Conservation (phyloP, 1,140 invertebrate species). For the Periplaneta americana region DNA sequence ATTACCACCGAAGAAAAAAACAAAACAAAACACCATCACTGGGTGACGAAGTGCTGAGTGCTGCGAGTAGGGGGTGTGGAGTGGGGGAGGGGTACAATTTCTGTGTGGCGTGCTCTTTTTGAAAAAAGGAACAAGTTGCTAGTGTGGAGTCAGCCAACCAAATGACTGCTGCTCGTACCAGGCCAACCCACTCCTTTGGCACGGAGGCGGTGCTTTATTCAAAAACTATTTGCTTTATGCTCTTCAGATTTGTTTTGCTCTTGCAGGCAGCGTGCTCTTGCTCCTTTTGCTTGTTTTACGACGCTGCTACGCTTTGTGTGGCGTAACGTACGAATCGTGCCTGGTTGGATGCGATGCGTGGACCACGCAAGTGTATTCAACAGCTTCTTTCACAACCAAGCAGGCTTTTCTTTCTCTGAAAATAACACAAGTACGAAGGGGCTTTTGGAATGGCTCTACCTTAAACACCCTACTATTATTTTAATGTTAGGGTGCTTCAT, state of each 20-base stretch:
- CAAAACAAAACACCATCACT: background rate
- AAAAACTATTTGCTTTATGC: background rate
- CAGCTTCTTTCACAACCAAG: no score
- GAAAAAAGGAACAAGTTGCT: background rate
- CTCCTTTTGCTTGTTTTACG: background rate
- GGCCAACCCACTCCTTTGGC: background rate
- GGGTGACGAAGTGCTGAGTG: background rate
- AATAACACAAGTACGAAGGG: no score
- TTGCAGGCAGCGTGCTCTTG: background rate
- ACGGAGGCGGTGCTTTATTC: background rate
- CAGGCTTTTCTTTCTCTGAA: no score
- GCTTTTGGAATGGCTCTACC: no score
- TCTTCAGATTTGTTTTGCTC: no score
- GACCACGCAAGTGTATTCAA: background rate
- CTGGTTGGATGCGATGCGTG: background rate
- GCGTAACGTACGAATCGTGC: no score
- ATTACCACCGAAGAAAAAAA: background rate
- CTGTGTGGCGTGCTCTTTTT: background rate
- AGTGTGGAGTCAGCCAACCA: background rate
- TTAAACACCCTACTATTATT: no score
- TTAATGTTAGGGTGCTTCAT: no score
- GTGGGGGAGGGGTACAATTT: background rate
- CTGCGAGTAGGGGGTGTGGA: background rate
- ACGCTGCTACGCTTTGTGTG: background rate
- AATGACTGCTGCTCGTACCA: background rate